phyloP scores from a whole-genome alignment of 2,797 vertebrate species.

The Sebastes iracundus region DNA sequence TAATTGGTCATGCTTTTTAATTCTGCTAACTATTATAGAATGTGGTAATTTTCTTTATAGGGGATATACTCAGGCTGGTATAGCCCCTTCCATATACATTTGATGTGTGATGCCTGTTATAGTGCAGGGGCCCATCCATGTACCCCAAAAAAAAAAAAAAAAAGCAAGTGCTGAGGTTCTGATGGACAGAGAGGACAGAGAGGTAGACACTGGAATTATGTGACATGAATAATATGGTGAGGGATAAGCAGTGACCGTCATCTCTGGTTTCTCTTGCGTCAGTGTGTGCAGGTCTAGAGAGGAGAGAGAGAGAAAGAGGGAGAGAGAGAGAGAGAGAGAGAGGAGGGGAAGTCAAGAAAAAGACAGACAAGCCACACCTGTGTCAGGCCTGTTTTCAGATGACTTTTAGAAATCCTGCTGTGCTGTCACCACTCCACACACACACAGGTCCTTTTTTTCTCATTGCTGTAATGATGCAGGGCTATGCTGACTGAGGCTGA shows the following conservation, averaged over 20 bases:
- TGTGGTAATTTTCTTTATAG: slow-evolving; percentile 60
- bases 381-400: slow-evolving; percentile 51
- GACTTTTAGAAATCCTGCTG: slow-evolving; percentile 49
- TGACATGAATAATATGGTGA: slow-evolving; percentile 81
- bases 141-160: not conserved
- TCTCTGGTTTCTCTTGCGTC: slow-evolving; percentile 75
- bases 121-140: slow-evolving; percentile 66
- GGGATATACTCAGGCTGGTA: slow-evolving; percentile 63
- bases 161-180: slow-evolving; percentile 39
- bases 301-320: slow-evolving; percentile 14
- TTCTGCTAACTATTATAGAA: slow-evolving; percentile 58
- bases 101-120: slow-evolving; percentile 71
- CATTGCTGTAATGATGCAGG: slow-evolving; percentile 65
- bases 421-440: slow-evolving; percentile 54
- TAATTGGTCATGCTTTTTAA: slow-evolving; percentile 74
- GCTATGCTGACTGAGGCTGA: slow-evolving; percentile 74
- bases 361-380: slow-evolving; percentile 72
- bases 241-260: slow-evolving; percentile 78
- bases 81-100: slow-evolving; percentile 48
- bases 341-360: slow-evolving; percentile 57
- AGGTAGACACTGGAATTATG: slow-evolving; percentile 80
- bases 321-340: slow-evolving; percentile 18
- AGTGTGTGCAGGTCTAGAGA: slow-evolving; percentile 69
- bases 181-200: slow-evolving; percentile 70
- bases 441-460: slow-evolving; percentile 38